phyloP scores from a whole-genome alignment of 2,113 vertebrate genomes.

The Callipepla squamata region DNA sequence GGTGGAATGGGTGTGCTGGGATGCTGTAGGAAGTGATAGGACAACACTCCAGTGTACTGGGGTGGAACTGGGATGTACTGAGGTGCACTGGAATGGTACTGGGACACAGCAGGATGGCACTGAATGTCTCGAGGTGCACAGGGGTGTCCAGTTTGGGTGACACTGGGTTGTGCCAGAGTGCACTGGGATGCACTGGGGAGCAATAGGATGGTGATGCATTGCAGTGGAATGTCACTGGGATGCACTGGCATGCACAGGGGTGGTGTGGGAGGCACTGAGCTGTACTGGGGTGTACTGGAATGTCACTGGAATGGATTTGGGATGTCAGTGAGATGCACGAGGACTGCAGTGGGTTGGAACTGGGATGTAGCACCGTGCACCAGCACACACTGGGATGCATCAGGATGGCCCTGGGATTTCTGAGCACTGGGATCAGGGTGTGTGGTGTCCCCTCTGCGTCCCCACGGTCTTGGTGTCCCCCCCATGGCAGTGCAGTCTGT shows the following conservation, averaged over 20 bases:
- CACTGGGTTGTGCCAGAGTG: neutral
- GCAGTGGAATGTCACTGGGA: neutral
- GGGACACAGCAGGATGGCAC: neutral
- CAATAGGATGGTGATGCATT: neutral
- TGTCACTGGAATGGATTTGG: neutral
- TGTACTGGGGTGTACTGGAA: neutral
- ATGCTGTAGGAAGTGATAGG: neutral
- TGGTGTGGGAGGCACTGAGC: too few species aligned
- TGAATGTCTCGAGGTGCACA: neutral
- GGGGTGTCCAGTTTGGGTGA: too few species aligned
- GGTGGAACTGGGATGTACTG: neutral
- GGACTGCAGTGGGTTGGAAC: neutral
- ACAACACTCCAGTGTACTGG: too few species aligned
- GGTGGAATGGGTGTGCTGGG: neutral
- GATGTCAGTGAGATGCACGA: too few species aligned
- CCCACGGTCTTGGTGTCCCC: neutral
- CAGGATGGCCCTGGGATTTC: neutral
- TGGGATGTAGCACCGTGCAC: too few species aligned
- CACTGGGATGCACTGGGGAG: neutral
- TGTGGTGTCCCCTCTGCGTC: neutral
- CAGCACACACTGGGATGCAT: too few species aligned
- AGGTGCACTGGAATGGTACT: neutral
- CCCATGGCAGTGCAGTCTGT: neutral
- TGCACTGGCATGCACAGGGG: too few species aligned
- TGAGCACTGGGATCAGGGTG: neutral